Evolutionary conservation across 2,888 invertebrate species (phyloP), one percentile per base, ranked within the genome.

Genomic region (Drosophila quinaria): DNA sequence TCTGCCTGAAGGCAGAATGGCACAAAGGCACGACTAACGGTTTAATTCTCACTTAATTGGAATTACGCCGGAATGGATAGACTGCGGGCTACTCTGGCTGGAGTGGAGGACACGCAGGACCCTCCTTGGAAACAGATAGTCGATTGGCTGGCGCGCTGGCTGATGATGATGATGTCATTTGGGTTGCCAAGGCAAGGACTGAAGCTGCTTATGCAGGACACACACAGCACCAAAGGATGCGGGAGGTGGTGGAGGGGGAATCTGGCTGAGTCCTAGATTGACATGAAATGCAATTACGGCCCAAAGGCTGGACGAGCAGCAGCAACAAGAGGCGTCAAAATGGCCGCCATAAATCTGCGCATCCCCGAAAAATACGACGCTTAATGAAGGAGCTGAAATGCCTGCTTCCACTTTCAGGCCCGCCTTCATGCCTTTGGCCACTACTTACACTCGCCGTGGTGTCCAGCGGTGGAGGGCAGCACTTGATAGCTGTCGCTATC

Each of bases 401-500:
- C 10, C 25, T 13, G 62, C 37, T 58, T 42, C 62, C 31, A 19
- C n/a, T 25, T 44, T 6, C 25, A 25, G 4, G 4, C 15, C 33
- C 17, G n/a, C 25, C 13, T 17, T 11, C 9, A n/a, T n/a, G 13
- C n/a, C 37, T n/a, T 6, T 50, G 65, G 44, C 71, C 90, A 91
- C 91, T 91, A 91, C 91, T 91, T 89, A 91, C 91, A 91, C 91
- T 91, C 91, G 78, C 81, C 89, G 69, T 74, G 78, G 41, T 83
- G 82, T 75, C 82, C 82, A 41, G 79, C 71, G 61, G 77, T 78
- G 71, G 90, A 78, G 68, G 91, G 90, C 80, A 91, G 77, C 83
- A 91, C 90, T 91, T 91, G 91, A 90, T 91, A 91, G 89, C 89
- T 91, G 70, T 91, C 91, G 72, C 90, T 80, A 77, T 91, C 91